These are phyloP conservation scores for Lamellibrachia luymesi DNA, from an alignment of 1,140 invertebrate species.

Conservation along the genomic window DNA sequence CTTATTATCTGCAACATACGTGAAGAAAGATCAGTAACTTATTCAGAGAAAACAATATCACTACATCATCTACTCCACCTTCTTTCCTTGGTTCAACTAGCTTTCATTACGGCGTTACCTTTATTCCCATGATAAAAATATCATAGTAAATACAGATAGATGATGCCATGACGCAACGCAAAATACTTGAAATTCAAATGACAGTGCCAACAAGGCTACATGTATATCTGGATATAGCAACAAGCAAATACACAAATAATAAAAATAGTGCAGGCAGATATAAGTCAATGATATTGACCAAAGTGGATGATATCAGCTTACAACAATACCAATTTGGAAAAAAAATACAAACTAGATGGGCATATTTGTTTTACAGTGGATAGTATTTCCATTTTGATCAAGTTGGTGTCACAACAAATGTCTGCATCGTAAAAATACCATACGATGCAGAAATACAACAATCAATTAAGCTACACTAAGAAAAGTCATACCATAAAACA, in stretches of 20 bases:
- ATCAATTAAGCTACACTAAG: background rate
- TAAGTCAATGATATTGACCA: background rate
- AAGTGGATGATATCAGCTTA: background rate
- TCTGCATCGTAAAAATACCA: background rate
- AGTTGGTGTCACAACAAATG: background rate
- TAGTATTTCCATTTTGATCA: background rate
- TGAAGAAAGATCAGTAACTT: background rate
- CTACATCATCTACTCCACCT: background rate
- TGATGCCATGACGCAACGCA: background rate
- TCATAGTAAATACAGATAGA: background rate
- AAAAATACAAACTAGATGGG: background rate
- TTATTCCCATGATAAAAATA: background rate
- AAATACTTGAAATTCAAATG: too few species aligned
- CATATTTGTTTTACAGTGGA: background rate
- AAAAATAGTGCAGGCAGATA: background rate
- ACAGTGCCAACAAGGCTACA: background rate
- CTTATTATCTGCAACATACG: constrained; percentile 72
- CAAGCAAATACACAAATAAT: background rate
- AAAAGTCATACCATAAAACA: too few species aligned
- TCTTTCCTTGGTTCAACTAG: background rate
- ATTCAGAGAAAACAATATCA: background rate
- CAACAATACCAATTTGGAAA: background rate
- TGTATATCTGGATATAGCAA: background rate
- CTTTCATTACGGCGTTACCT: background rate
- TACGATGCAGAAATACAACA: background rate